phyloP scores from a whole-genome alignment of 1,140 invertebrate species.

The Linepithema humile region DNA sequence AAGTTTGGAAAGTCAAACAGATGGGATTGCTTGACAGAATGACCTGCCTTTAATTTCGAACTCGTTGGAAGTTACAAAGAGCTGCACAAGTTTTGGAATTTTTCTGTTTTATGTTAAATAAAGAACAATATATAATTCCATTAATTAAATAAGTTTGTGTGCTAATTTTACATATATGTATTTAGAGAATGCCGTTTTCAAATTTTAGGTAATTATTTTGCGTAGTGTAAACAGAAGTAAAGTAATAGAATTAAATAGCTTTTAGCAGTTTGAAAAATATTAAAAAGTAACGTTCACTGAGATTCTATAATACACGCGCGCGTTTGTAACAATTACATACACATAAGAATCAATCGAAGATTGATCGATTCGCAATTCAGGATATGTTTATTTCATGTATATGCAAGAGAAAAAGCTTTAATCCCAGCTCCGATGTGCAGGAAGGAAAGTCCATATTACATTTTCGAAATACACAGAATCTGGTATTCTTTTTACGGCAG shows the following conservation, averaged over 20 bases:
- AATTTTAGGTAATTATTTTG: neutral
- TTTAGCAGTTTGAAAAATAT: neutral
- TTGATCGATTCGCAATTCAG: slow-evolving; percentile 24
- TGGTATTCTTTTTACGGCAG: slow-evolving; percentile 58
- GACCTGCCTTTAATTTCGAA: neutral
- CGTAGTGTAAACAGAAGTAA: neutral
- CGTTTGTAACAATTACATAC: neutral
- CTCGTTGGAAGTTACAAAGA: neutral
- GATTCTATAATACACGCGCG: neutral
- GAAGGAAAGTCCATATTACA: slow-evolving; percentile 56
- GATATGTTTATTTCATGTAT: neutral
- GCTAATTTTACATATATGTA: neutral
- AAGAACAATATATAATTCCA: too few species aligned
- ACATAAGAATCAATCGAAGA: neutral
- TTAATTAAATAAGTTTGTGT: neutral
- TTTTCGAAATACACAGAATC: slow-evolving; percentile 48
- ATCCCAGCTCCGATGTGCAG: slow-evolving; percentile 35
- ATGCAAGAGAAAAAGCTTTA: slow-evolving; percentile 37
- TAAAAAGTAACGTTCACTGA: neutral
- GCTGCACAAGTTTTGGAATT: neutral
- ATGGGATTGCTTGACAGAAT: neutral
- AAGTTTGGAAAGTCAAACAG: slow-evolving; percentile 16
- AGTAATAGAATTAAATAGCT: too few species aligned
- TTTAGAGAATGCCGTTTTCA: neutral
- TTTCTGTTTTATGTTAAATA: neutral